These are phyloP conservation scores for Matsumurasca onukii DNA, from an alignment of 1,140 invertebrate species.

Conservation along the genomic window DNA sequence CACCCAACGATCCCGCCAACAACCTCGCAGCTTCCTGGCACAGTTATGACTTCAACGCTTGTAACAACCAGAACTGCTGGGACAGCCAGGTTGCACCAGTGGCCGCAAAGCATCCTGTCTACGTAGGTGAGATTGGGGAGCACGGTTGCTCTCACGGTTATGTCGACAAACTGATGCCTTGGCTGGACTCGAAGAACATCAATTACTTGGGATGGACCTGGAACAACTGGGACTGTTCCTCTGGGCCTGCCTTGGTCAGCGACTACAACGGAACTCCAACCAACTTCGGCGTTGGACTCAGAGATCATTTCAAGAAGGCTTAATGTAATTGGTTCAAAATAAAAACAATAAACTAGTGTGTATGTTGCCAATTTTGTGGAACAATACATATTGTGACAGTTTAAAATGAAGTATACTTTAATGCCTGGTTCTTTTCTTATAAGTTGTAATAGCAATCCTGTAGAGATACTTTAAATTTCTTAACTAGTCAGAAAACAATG, in stretches of 20 bases:
- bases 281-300: not conserved
- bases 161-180: not conserved
- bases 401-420: no score
- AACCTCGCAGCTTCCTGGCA: slow-evolving; percentile 4
- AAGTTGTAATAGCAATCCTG: no score
- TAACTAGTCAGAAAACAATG: no score
- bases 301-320: not conserved
- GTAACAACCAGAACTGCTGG: slow-evolving; percentile 9
- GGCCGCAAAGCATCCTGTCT: not conserved
- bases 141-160: not conserved
- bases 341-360: no score
- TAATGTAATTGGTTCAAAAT: no score
- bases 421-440: no score
- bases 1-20: not conserved
- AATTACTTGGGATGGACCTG: not conserved
- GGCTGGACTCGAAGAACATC: slow-evolving; percentile 2
- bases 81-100: not conserved
- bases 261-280: slow-evolving; percentile 5
- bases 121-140: slow-evolving; percentile 3
- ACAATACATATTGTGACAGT: no score
- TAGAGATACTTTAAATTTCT: no score
- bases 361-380: no score
- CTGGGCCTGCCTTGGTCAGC: not conserved
- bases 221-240: slow-evolving; percentile 1
- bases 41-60: slow-evolving; percentile 3